Evolutionary conservation across 2,113 vertebrate genomes (phyloP).

Genomic region (Cinclus cinclus): DNA sequence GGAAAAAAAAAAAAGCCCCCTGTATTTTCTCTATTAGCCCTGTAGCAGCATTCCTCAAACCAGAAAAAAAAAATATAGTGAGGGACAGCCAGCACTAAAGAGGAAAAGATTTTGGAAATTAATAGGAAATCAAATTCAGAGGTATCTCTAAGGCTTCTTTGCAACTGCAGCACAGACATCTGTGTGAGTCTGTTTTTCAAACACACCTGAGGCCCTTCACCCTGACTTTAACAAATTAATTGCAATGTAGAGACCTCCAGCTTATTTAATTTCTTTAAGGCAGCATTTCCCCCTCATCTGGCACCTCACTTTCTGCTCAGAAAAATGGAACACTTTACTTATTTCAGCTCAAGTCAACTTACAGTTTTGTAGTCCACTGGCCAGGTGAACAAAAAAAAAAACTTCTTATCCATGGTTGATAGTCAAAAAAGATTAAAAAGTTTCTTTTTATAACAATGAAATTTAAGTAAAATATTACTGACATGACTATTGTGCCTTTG

Average conservation of each 20-base stretch:
- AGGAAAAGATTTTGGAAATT: conserved; percentile 8
- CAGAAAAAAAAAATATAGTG: background rate
- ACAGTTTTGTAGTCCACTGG: background rate
- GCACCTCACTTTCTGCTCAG: background rate
- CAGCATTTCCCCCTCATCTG: background rate
- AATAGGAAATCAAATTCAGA: background rate
- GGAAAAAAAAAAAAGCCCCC: background rate
- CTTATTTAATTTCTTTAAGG: conserved; percentile 26
- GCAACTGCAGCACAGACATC: background rate
- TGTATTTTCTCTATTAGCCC: background rate
- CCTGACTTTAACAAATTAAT: conserved; percentile 53
- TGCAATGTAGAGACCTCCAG: background rate
- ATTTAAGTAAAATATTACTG: background rate
- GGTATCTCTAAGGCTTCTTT: background rate
- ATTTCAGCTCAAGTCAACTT: background rate
- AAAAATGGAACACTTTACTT: background rate
- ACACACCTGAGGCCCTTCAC: conserved; percentile 33
- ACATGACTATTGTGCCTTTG: background rate
- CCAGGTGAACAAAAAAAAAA: background rate
- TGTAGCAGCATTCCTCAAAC: background rate
- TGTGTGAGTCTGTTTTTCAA: background rate
- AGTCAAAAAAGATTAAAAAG: background rate
- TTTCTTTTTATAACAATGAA: background rate
- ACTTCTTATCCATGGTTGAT: background rate
- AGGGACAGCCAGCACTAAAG: background rate